Conservation (phyloP, 2,113 vertebrate species). For the Psettodes erumei region DNA sequence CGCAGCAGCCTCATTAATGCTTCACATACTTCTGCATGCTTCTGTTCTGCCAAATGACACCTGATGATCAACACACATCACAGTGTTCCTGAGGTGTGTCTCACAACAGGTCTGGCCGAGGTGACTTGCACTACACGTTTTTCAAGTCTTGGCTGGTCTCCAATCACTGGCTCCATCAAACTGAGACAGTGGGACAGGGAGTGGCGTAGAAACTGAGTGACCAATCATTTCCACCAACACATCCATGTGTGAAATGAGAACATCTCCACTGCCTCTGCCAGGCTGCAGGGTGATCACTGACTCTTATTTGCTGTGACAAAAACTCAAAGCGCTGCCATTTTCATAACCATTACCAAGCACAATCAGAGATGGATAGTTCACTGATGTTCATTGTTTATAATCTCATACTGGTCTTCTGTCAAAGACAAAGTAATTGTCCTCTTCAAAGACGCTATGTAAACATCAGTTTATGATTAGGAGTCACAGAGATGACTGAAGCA, state of each 20-base stretch:
- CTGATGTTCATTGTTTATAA: background rate
- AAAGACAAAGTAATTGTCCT: background rate
- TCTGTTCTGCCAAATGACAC: constrained; percentile 36
- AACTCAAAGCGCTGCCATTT: background rate
- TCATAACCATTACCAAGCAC: background rate
- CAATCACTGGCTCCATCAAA: constrained; percentile 50
- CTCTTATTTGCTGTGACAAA: background rate
- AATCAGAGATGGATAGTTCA: background rate
- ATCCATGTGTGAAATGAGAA: constrained; percentile 16
- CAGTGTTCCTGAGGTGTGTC: constrained; percentile 62
- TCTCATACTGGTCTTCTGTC: background rate
- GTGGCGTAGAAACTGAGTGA: constrained; percentile 15
- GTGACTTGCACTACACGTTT: constrained; percentile 77
- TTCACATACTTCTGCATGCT: constrained; percentile 66
- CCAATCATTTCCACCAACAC: constrained; percentile 23
- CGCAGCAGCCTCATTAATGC: constrained; percentile 61
- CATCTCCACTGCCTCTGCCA: background rate
- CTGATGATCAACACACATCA: constrained; percentile 32
- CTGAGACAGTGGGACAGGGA: constrained; percentile 26
- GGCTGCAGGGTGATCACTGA: background rate
- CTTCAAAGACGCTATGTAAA: too few species aligned
- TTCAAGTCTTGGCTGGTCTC: constrained; percentile 69
- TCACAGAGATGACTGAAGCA: background rate
- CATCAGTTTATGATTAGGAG: background rate
- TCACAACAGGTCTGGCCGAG: constrained; percentile 60